phyloP scores from a whole-genome alignment of 2,113 vertebrate genomes.

The Archocentrus centrarchus region DNA sequence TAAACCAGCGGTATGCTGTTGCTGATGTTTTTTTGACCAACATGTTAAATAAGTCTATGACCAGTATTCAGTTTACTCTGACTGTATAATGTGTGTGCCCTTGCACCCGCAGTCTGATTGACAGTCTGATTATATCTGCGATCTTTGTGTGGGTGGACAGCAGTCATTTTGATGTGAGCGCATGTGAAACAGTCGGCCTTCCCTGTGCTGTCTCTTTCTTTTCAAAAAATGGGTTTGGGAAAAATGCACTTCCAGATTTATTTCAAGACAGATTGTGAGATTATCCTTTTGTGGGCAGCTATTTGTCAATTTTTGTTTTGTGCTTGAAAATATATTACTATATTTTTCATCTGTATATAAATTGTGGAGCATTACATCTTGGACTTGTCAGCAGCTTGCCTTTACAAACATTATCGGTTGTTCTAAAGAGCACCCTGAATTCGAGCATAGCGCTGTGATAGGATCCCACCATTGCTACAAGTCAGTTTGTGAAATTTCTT shows the following conservation, averaged over 20 bases:
- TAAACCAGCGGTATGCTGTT: constrained; percentile 33
- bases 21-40: constrained; percentile 50
- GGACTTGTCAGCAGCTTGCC: not conserved
- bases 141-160: constrained; percentile 57
- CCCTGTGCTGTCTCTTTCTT: constrained; percentile 3
- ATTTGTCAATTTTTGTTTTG: not conserved
- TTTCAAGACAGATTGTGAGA: constrained; percentile 19
- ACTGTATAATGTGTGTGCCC: constrained; percentile 34
- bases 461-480: too few relatives aligned
- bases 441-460: too few relatives aligned
- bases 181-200: constrained; percentile 30
- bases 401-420: not conserved
- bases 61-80: constrained; percentile 26
- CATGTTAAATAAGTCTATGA: constrained; percentile 18
- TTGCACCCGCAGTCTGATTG: constrained; percentile 31
- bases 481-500: too few relatives aligned
- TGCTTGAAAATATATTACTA: not conserved
- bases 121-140: constrained; percentile 52
- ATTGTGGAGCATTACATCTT: not conserved
- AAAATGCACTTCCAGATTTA: constrained; percentile 14
- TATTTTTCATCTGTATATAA: not conserved
- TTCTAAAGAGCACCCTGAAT: too few relatives aligned
- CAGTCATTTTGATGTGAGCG: constrained; percentile 36
- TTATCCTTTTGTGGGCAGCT: not conserved
- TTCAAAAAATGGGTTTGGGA: constrained; percentile 12